Evolutionary conservation across 1,140 invertebrate species (phyloP).

Genomic region (Drosophila repletoides): DNA sequence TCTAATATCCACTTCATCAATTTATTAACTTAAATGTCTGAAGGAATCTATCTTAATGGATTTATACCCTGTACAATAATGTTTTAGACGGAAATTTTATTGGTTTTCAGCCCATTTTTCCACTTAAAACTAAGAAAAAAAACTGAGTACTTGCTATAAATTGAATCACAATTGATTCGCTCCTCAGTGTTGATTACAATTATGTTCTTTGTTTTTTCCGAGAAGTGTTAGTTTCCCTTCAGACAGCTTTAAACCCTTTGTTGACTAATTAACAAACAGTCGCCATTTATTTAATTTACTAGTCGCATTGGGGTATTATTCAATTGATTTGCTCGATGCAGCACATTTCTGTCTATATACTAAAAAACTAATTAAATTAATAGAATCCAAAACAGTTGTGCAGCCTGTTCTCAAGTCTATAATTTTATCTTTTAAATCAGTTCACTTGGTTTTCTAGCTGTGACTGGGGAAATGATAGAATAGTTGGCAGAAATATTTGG

Average conservation of each 20-base stretch:
- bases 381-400: constrained; percentile 26
- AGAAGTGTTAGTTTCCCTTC: background rate
- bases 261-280: constrained; percentile 26
- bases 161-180: constrained; percentile 4
- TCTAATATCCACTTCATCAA: no score
- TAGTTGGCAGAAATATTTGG: no score
- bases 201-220: background rate
- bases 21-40: no score
- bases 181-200: background rate
- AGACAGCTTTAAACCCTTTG: background rate
- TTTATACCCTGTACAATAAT: no score
- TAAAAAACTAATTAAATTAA: background rate
- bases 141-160: no score
- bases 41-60: no score
- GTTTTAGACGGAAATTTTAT: no score
- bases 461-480: no score
- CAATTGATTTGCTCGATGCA: background rate
- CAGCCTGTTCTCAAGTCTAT: constrained; percentile 1
- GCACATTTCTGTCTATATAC: background rate
- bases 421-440: background rate
- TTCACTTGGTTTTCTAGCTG: no score
- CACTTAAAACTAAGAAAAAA: background rate
- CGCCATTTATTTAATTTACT: constrained; percentile 1
- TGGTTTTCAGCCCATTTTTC: no score
- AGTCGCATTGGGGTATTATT: background rate